Evolutionary conservation across 2,888 invertebrate species (phyloP), one percentile per base, ranked within the genome.

Genomic region (Lapara coniferarum): DNA sequence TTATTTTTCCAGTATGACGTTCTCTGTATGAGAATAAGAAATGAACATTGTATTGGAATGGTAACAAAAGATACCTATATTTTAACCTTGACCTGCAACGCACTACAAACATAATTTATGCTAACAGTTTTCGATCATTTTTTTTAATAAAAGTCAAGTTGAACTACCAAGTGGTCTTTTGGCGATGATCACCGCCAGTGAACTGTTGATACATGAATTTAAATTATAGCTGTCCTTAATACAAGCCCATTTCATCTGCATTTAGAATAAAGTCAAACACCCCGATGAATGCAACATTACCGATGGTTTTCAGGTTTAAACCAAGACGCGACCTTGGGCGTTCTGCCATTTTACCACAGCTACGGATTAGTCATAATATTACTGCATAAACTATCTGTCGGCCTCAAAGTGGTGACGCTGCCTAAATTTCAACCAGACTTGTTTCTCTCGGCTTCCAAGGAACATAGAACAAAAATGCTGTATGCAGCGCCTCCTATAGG

Each of bases 311-410:
- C 85, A 94, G 95, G 84, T 37, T 80, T 77, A 6, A 80, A 88
- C 71, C 96, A 96, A 84, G 96, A 96, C 68, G 86, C 95, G 0
- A 70, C 94, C 16, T 89, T 97, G 5, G 95, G 94, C 6, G 89
- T 97, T 4, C 82, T 97, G 71, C 97, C 98, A 4, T 95, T 97
- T 82, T 97, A 95, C 82, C 98, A 98, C 82, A 96, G 96, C 67
- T 97, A 96, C 77, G 97, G 97, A 0, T 88, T 96, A 67, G 90
- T 94, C 0, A 87, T 95, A 1, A 82, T 95, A 12, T 87, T 96
- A 84, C 77, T 95, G 2, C 93, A 94, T 56, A 94, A 95, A 70
- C 76, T 97, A 57, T 86, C 91, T 5, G 83, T 92, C 6, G 97
- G 97, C 0, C 87, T 89, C 0, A 96, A 95, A 78, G 71, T 96